Base-by-base conservation (phyloP, 2,888 invertebrate species). In the Drosophila gaucha region DNA sequence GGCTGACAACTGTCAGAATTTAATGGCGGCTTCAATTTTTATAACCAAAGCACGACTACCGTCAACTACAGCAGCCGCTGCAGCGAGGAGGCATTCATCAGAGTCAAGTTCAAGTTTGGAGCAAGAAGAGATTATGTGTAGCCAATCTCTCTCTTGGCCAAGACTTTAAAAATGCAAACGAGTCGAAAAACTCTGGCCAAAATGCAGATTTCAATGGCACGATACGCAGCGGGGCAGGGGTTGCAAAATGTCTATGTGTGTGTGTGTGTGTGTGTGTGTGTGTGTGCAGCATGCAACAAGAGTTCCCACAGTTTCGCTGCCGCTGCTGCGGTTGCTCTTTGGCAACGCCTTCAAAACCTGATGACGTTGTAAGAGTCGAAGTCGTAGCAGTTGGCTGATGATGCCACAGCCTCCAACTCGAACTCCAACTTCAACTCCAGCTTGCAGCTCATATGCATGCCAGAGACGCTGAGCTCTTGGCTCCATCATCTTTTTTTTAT, bases 21-120 rank as follows among this genome's bases (percentile, higher is more conserved):
- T 88, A 86, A 86, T 86, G 85, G 85, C 88, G 88, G 80, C 82
- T 80, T 78, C 84, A 84, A 83, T 88, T 88, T 84, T 88, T 86
- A 86, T 84, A 86, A 86, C 85, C 84, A 67, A 84, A 84, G 88
- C 85, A 86, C 85, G 85, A 86, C 88, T 88, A 86, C 85, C 79
- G 85, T 78, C 76, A 22, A 10, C 31, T 6, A 36, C 52, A 10
- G 20, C 36, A 8, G 16, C 38, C 0, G 36, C 49, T 14, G n/a
- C 43, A 12, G 33, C 31, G 10, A 18, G 9, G 44, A 60, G 55
- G 54, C 62, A 56, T 55, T 57, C 77, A 73, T 71, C 80, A 20
- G 38, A 47, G 63, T 62, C 67, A 70, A 80, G 78, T 74, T 86
- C 68, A 80, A 78, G 71, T 54, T 43, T 31, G 59, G 54, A 46